A percentile compares a stretch with the other conserved stretches of the same genome.
These are phyloP conservation scores for Helicolenus hilgendorfi DNA, from an alignment of 2,797 vertebrate species.

Conservation along the genomic window DNA sequence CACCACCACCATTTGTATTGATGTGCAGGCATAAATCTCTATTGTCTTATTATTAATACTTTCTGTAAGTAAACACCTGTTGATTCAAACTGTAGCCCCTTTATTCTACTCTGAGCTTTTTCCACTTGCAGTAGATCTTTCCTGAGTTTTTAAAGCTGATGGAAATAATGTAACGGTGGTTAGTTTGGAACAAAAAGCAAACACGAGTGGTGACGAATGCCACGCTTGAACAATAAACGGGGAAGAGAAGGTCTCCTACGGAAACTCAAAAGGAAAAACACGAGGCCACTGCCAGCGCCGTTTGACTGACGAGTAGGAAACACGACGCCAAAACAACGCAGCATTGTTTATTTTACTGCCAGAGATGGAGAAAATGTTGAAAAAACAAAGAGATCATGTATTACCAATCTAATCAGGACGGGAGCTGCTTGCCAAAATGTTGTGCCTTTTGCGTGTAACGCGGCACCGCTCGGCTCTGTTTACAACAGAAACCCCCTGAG, in stretches of 20 bases:
- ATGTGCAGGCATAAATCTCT: neutral
- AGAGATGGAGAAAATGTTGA: constrained; percentile 22
- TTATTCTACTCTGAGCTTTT: neutral
- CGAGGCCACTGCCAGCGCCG: neutral
- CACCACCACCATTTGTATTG: neutral
- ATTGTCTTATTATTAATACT: too few species aligned
- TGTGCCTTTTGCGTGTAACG: constrained; percentile 29
- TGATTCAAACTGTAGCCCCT: neutral
- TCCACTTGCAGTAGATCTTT: neutral
- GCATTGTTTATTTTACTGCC: constrained; percentile 44
- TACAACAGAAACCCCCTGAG: constrained; percentile 51
- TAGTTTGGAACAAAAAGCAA: neutral
- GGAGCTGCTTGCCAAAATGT: constrained; percentile 37
- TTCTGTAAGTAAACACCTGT: neutral
- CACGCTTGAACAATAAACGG: neutral
- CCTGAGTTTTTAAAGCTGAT: neutral
- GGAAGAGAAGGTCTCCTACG: neutral
- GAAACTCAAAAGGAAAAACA: constrained; percentile 12
- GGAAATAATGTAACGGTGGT: neutral
- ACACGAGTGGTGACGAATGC: constrained; percentile 3
- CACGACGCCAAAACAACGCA: neutral
- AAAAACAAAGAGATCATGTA: constrained; percentile 52
- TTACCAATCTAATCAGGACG: constrained; percentile 51
- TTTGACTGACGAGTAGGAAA: constrained; percentile 42
- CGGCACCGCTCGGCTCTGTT: constrained; percentile 32